Evolutionary conservation across 2,113 vertebrate genomes (phyloP), one percentile per base, ranked within the genome.

Genomic region (Gobiocypris rarus): DNA sequence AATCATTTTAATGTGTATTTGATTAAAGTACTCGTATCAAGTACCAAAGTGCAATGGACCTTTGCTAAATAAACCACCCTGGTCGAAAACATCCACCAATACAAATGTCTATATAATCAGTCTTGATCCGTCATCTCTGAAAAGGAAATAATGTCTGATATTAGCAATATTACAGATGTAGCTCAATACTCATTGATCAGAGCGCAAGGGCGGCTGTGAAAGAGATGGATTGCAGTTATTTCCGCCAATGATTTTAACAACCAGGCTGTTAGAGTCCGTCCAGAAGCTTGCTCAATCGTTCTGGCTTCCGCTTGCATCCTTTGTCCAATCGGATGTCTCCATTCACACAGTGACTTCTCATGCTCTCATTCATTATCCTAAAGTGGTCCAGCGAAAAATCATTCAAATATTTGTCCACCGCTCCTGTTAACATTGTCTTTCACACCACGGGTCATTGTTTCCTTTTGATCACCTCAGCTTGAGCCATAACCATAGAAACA

Each of bases 231-330:
- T 92, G 91, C 89, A 88, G 88, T 93, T 94, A 93, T 94, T 93
- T 90, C 91, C 84, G 79, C 83, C 93, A 93, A 94, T 93, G 93
- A 94, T 94, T 93, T 94, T 91, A 93, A 94, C 93, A 93, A 93
- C 89, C 85, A 90, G 81, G 84, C 86, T 88, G 85, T 90, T 92
- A 81, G 87, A 85, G 86, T 83, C 87, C 82, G 48, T 86, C 79
- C 81, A 50, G 81, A 74, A 87, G 50, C 28, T 67, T 79, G 41
- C 71, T 88, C 82, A 52, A 76, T 85, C 82, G 86, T 85, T 73
- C 63, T 3, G 81, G 67, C 65, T 2, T 80, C 43, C 83, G 14
- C 31, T 48, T 15, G 31, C 9, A 61, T 59, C 11, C 22, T 48
- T 77, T 71, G 15, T 75, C 82, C 56, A 48, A 77, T 84, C 31